Evolutionary conservation across 1,140 invertebrate genomes (phyloP).

Genomic region (Agrilus planipennis): DNA sequence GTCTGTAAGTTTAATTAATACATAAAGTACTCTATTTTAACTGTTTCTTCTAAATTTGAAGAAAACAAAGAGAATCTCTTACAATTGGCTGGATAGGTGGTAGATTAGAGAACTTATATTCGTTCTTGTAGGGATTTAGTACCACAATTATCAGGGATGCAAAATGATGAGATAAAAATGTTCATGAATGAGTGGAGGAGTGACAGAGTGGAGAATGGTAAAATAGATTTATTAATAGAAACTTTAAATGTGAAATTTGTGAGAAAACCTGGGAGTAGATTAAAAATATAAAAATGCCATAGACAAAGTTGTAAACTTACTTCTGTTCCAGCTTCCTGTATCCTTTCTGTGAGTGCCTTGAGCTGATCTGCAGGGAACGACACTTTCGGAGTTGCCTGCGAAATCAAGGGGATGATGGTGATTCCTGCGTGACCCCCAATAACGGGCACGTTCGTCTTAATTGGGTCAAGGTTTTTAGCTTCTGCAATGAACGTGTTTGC

Average conservation of each 20-base stretch:
- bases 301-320: conserved; percentile 30
- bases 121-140: too few species aligned
- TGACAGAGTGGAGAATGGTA: too few species aligned
- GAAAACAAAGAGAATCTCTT: too few species aligned
- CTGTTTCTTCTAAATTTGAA: too few species aligned
- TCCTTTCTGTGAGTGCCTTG: conserved; percentile 70
- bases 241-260: not conserved
- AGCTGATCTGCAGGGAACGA: conserved; percentile 54
- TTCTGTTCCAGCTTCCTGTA: conserved; percentile 97
- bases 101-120: too few species aligned
- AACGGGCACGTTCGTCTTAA: conserved; percentile 78
- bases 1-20: too few species aligned
- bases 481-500: conserved; percentile 89
- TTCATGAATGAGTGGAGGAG: too few species aligned
- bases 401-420: conserved; percentile 94
- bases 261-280: not conserved
- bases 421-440: conserved; percentile 98
- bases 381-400: conserved; percentile 72
- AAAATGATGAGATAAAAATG: too few species aligned
- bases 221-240: too few species aligned
- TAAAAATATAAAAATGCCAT: not conserved
- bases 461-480: conserved; percentile 68
- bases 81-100: too few species aligned
- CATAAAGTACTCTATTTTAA: too few species aligned
- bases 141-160: too few species aligned